Evolutionary conservation across 1,140 invertebrate species (phyloP).

Genomic region (Drosophila carrolli): DNA sequence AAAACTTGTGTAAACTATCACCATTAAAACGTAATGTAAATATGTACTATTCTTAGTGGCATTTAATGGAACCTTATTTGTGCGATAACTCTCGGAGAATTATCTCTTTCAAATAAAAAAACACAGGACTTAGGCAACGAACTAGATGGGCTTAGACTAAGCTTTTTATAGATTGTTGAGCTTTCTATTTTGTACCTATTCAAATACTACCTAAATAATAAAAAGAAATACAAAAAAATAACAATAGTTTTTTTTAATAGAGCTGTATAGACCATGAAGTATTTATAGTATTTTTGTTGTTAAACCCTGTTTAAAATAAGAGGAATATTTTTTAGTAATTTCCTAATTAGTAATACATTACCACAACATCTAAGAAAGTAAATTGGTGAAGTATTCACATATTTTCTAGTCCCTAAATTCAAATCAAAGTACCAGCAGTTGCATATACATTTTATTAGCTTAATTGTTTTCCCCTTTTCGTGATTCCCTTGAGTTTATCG

Average conservation of each 20-base stretch:
- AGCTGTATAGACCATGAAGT: too few relatives aligned
- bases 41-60: constrained; percentile 52
- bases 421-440: too few relatives aligned
- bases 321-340: too few relatives aligned
- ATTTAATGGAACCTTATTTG: constrained; percentile 25
- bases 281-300: too few relatives aligned
- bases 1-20: neutral
- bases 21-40: constrained; percentile 51
- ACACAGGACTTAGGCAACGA: neutral
- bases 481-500: neutral
- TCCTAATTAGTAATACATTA: too few relatives aligned
- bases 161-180: constrained; percentile 20
- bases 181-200: neutral
- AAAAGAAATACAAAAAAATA: neutral
- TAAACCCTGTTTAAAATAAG: too few relatives aligned
- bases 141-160: constrained; percentile 21
- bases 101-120: constrained; percentile 27
- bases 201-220: neutral
- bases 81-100: constrained; percentile 10
- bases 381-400: too few relatives aligned
- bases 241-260: neutral
- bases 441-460: neutral
- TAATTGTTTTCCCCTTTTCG: neutral
- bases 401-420: too few relatives aligned
- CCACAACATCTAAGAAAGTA: too few relatives aligned